Percentiles rank a stretch among this genome's conserved stretches.
Evolutionary conservation across 2,888 invertebrate genomes (phyloP).

Genomic region (Temnothorax rugatulus): DNA sequence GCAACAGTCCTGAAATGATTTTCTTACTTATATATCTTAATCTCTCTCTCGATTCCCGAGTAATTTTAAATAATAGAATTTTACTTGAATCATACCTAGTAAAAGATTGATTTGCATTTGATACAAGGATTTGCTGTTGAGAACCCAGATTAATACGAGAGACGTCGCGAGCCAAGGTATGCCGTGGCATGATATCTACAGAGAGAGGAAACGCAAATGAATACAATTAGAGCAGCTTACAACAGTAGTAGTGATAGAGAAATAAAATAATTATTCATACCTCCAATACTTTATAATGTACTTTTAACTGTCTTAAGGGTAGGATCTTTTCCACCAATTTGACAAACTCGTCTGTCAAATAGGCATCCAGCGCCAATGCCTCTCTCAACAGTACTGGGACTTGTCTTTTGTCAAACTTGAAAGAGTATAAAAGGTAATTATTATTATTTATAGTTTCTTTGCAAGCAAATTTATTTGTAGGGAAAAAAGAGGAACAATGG

Average conservation of each 20-base stretch:
- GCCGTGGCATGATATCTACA: constrained; percentile 94
- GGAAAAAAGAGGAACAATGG: neutral
- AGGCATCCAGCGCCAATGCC: constrained; percentile 83
- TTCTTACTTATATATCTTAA: constrained; percentile 3
- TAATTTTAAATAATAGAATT: constrained; percentile 8
- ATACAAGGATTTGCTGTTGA: constrained; percentile 90
- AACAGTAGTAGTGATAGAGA: neutral
- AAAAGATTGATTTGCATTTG: constrained; percentile 95
- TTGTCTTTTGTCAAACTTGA: constrained; percentile 77
- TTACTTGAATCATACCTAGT: constrained; percentile 88
- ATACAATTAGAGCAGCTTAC: neutral
- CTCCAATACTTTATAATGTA: constrained; percentile 87
- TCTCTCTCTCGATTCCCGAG: neutral
- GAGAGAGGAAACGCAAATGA: constrained; percentile 58
- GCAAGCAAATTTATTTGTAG: neutral
- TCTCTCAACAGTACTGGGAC: constrained; percentile 80
- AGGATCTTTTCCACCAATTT: constrained; percentile 80
- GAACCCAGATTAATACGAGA: constrained; percentile 92
- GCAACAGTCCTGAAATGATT: constrained; percentile 90
- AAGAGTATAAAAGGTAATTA: constrained; percentile 10
- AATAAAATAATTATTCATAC: constrained; percentile 75
- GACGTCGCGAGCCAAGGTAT: constrained; percentile 94
- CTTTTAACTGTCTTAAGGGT: constrained; percentile 82
- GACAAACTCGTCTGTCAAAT: constrained; percentile 84
- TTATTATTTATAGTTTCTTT: neutral